phyloP scores from a whole-genome alignment of 2,797 vertebrate species.

The Falco berigora region DNA sequence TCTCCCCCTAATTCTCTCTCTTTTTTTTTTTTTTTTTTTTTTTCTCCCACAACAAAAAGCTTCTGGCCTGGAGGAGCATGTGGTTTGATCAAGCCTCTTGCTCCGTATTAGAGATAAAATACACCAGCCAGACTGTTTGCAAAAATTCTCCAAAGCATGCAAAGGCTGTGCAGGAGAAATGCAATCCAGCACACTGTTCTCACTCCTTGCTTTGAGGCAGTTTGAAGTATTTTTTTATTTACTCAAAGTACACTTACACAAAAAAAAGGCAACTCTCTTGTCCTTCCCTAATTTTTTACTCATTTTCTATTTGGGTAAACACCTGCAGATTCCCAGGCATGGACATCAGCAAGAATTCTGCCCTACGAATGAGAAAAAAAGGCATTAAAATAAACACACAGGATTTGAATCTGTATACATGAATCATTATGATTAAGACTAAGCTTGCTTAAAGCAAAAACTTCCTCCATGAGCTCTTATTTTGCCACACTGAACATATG shows the following conservation, averaged over 20 bases:
- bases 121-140: constrained; percentile 43
- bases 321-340: not conserved
- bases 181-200: constrained; percentile 15
- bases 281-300: not conserved
- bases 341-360: not conserved
- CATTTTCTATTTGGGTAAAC: not conserved
- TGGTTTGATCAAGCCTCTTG: not conserved
- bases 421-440: not conserved
- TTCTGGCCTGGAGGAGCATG: constrained; percentile 31
- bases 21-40: not conserved
- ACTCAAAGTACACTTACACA: not conserved
- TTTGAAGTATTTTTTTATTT: not conserved
- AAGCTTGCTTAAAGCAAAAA: constrained; percentile 33
- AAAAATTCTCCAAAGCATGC: constrained; percentile 55
- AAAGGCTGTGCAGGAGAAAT: constrained; percentile 52
- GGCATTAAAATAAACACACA: not conserved
- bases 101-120: constrained; percentile 39
- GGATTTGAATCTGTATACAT: not conserved
- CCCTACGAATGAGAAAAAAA: not conserved
- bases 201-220: not conserved
- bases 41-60: not conserved
- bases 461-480: not conserved
- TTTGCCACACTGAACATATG: not conserved
- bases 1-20: not conserved
- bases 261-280: not conserved